phyloP scores from a whole-genome alignment of 2,113 vertebrate species.

The Myotis brandtii region DNA sequence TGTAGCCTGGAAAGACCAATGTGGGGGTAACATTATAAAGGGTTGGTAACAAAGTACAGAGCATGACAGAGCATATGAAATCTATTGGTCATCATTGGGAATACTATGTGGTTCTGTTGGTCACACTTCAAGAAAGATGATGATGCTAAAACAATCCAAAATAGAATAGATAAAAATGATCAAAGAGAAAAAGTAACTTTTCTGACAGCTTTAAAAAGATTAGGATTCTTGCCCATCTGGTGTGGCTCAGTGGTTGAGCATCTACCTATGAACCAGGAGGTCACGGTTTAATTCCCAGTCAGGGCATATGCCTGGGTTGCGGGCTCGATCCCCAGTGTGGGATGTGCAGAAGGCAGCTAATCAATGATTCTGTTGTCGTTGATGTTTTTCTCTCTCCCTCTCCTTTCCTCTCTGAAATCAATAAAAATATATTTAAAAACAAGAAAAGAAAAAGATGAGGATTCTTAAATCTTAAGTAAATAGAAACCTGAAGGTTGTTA shows the following conservation, averaged over 20 bases:
- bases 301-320: too few relatives aligned
- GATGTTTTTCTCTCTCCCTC: too few relatives aligned
- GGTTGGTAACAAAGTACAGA: neutral
- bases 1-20: neutral
- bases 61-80: neutral
- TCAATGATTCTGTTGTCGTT: too few relatives aligned
- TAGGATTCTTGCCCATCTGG: neutral
- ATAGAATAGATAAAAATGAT: neutral
- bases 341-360: too few relatives aligned
- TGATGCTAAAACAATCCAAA: neutral
- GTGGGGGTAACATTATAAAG: neutral
- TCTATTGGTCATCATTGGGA: neutral
- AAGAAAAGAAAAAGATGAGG: neutral
- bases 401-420: too few relatives aligned
- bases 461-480: slow-evolving; percentile 52
- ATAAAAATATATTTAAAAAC: too few relatives aligned
- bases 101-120: neutral
- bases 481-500: slow-evolving; percentile 1
- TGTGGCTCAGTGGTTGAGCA: too few relatives aligned
- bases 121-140: neutral
- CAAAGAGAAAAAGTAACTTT: neutral
- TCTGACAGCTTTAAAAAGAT: slow-evolving; percentile 43
- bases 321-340: too few relatives aligned
- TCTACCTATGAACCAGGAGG: too few relatives aligned
- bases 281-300: too few relatives aligned